phyloP scores from a whole-genome alignment of 2,113 vertebrate genomes.

The Tichodroma muraria region DNA sequence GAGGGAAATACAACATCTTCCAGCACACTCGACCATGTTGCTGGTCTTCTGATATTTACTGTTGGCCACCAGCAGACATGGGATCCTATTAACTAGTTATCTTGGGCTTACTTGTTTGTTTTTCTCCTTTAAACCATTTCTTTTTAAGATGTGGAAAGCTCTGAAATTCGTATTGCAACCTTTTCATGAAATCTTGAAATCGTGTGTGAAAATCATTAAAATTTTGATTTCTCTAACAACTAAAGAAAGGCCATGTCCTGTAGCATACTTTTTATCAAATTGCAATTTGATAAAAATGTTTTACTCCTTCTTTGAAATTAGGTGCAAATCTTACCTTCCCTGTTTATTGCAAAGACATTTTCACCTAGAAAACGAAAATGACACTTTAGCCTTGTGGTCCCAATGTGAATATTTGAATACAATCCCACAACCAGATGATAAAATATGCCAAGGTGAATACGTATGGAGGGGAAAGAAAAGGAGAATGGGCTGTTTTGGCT shows the following conservation, averaged over 20 bases:
- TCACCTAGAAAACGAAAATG: background rate
- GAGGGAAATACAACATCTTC: background rate
- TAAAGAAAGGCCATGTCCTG: background rate
- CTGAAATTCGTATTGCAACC: background rate
- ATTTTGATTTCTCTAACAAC: background rate
- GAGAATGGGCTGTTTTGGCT: background rate
- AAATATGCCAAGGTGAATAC: background rate
- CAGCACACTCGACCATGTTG: accelerated
- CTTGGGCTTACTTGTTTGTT: background rate
- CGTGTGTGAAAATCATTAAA: background rate
- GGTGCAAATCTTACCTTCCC: background rate
- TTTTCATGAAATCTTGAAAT: background rate
- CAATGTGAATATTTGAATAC: background rate
- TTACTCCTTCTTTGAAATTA: background rate
- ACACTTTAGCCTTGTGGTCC: background rate
- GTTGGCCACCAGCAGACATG: background rate
- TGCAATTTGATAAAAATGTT: background rate
- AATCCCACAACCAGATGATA: background rate
- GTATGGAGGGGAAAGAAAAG: background rate
- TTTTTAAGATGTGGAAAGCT: background rate
- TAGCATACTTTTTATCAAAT: background rate
- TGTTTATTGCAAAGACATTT: background rate
- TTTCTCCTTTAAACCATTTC: background rate
- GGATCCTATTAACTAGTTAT: background rate
- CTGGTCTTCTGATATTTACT: background rate